Evolutionary conservation across 23 tunicate species (phyloP).

Genomic region (Trididemnum nubilum): DNA sequence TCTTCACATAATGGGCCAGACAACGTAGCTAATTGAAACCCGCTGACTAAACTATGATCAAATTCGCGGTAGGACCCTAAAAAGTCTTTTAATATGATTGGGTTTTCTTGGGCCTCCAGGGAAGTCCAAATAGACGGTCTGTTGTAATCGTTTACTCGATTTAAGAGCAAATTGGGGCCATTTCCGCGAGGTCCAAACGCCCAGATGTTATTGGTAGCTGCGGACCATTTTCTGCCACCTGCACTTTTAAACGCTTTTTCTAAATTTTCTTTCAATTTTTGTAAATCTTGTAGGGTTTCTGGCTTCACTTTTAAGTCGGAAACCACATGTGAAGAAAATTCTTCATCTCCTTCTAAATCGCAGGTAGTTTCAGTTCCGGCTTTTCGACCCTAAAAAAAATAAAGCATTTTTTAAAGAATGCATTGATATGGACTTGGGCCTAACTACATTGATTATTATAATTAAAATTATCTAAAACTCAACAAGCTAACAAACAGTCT

Average conservation of each 20-base stretch:
- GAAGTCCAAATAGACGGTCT: conserved; percentile 83
- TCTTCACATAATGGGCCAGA: conserved; percentile 98
- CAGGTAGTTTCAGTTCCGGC: background rate
- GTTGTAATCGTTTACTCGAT: conserved; percentile 43
- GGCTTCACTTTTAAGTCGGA: conserved; percentile 39
- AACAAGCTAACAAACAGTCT: no score
- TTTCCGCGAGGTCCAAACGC: conserved; percentile 92
- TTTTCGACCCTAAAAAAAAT: no score
- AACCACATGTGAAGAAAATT: conserved; percentile 4
- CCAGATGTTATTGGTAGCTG: conserved; percentile 76
- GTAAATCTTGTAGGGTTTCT: conserved; percentile 36
- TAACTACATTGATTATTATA: no score
- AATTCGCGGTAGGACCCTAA: conserved; percentile 48
- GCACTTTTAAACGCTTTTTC: conserved; percentile 57
- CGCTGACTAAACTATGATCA: conserved; percentile 82
- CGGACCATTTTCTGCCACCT: conserved; percentile 65
- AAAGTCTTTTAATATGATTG: background rate
- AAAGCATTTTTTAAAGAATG: no score
- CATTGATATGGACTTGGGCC: no score
- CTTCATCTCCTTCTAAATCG: background rate
- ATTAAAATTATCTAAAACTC: no score
- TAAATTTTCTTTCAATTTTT: conserved; percentile 38
- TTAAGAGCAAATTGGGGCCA: conserved; percentile 88
- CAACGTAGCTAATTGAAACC: conserved; percentile 90
- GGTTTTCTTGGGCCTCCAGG: conserved; percentile 16